These are phyloP conservation scores for Callorhinus ursinus DNA, from an alignment of 2,113 vertebrate species.

Conservation along the genomic window DNA sequence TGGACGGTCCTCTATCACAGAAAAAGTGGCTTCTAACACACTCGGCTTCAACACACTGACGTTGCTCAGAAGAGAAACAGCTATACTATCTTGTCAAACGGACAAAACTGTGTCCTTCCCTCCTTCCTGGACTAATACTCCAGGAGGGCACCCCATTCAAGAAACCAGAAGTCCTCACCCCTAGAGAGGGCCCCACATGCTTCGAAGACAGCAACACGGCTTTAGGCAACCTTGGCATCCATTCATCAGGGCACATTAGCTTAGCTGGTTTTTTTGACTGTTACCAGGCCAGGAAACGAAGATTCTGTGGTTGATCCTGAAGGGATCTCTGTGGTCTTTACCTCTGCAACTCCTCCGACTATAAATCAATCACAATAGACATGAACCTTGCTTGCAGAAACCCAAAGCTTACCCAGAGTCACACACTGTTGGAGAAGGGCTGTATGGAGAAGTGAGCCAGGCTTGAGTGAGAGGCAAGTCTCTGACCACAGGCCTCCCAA, in stretches of 20 bases:
- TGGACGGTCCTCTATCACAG: too few species aligned
- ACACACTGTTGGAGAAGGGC: background rate
- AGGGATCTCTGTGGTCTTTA: slow-evolving; percentile 29
- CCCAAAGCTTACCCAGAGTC: background rate
- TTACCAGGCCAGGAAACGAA: slow-evolving; percentile 6
- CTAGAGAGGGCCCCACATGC: background rate
- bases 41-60: background rate
- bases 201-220: background rate
- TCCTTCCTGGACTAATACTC: background rate
- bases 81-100: background rate
- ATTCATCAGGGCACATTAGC: background rate
- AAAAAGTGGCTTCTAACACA: background rate
- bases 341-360: background rate
- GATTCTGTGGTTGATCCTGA: background rate
- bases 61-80: background rate
- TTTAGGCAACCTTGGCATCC: background rate
- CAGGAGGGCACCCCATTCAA: background rate
- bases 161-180: background rate
- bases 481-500: background rate
- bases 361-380: slow-evolving; percentile 17
- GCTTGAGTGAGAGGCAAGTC: background rate
- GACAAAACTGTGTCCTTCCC: background rate
- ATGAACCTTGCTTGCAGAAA: background rate
- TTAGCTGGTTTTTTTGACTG: background rate
- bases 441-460: background rate